A percentile compares a stretch with the other conserved stretches of the same genome.
Evolutionary conservation across 2,797 vertebrate genomes (phyloP).

Genomic region (Synaphobranchus kaupii): DNA sequence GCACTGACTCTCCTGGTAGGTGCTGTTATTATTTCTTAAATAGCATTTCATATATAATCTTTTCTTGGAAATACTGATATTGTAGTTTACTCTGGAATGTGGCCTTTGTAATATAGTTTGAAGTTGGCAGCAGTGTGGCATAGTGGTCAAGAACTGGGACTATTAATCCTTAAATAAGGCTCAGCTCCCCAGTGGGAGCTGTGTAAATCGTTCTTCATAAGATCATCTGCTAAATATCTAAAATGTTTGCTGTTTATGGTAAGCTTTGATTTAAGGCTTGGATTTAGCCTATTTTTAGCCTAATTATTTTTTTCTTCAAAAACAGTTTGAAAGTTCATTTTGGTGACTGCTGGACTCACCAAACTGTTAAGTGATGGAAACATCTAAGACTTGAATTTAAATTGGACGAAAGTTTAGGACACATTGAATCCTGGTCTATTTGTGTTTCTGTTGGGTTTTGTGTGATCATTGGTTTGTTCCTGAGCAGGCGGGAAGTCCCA

Average conservation of each 20-base stretch:
- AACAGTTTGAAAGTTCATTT: background rate
- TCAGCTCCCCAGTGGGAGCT: background rate
- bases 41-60: background rate
- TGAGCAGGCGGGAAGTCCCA: conserved; percentile 67
- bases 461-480: background rate
- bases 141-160: no score
- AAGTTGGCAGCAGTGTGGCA: no score
- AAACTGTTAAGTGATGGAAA: background rate
- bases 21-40: background rate
- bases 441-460: background rate
- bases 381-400: background rate
- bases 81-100: background rate
- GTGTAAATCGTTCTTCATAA: background rate
- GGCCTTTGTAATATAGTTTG: no score
- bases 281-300: background rate
- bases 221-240: background rate
- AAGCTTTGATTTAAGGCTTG: background rate
- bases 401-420: background rate
- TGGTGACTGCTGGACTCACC: background rate
- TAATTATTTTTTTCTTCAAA: background rate
- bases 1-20: conserved; percentile 61
- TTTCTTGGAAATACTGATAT: background rate
- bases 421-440: background rate
- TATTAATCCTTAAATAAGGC: no score
- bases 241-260: background rate